Percentiles rank a stretch among this genome's conserved stretches.
phyloP scores from a whole-genome alignment of 2,888 invertebrate genomes.

The Ametastegia equiseti region DNA sequence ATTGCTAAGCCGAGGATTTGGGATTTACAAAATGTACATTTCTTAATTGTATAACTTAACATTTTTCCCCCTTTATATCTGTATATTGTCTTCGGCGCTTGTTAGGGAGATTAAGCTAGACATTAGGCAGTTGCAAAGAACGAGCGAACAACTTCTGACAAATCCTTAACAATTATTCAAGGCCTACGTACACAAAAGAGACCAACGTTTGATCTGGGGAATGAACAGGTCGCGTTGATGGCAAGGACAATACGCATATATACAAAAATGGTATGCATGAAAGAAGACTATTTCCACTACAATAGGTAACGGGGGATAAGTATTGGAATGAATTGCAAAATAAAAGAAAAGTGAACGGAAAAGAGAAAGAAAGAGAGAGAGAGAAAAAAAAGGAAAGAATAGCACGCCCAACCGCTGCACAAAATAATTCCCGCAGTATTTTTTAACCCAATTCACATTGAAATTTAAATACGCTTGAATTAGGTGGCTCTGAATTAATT shows the following conservation, averaged over 20 bases:
- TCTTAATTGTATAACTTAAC: neutral
- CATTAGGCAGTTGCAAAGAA: neutral
- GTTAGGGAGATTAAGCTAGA: neutral
- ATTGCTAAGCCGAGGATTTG: neutral
- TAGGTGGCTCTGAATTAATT: constrained; percentile 48
- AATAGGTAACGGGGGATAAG: neutral
- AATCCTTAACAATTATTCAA: constrained; percentile 27
- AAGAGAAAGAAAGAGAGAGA: constrained; percentile 11
- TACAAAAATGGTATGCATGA: neutral
- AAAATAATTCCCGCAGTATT: constrained; percentile 52
- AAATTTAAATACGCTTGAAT: constrained; percentile 53
- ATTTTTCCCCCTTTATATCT: neutral
- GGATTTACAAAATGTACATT: neutral
- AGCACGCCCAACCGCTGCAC: constrained; percentile 46
- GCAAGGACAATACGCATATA: constrained; percentile 13
- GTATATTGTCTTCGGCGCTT: neutral
- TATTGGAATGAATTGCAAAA: neutral
- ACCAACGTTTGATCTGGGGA: constrained; percentile 7
- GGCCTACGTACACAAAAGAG: neutral
- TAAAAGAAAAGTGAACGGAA: neutral
- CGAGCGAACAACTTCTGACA: neutral
- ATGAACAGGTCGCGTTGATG: neutral
- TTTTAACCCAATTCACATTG: constrained; percentile 49
- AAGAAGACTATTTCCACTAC: constrained; percentile 2
- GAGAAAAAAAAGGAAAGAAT: neutral